Percentiles rank a stretch among this genome's conserved stretches.
phyloP scores from a whole-genome alignment of 2,113 vertebrate species.

The Shinisaurus crocodilurus region DNA sequence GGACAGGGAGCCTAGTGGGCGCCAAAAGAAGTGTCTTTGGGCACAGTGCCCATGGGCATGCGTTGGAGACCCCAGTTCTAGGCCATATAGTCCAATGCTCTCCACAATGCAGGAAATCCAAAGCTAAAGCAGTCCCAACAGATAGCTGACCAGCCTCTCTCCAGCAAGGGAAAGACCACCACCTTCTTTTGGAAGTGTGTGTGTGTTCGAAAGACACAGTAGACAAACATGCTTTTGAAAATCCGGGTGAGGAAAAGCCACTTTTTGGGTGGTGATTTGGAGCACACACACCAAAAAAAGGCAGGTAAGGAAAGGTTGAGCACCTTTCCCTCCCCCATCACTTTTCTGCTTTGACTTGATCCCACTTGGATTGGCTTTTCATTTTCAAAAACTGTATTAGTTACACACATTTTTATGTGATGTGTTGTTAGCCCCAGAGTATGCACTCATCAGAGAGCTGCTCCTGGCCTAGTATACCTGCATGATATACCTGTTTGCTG shows the following conservation, averaged over 20 bases:
- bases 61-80: too few relatives aligned
- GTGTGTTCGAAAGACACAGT: background rate
- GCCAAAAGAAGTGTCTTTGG: too few relatives aligned
- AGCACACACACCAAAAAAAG: background rate
- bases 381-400: background rate
- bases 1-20: too few relatives aligned
- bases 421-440: background rate
- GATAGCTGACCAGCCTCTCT: too few relatives aligned
- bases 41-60: too few relatives aligned
- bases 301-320: background rate
- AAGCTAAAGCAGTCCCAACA: too few relatives aligned
- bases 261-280: background rate
- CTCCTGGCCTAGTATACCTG: background rate
- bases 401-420: background rate
- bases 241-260: background rate
- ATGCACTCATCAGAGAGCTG: background rate
- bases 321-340: background rate
- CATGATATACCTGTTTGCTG: background rate
- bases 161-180: too few relatives aligned
- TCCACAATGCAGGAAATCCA: too few relatives aligned
- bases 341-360: background rate
- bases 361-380: background rate
- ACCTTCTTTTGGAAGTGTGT: background rate
- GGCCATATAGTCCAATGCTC: too few relatives aligned
- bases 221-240: background rate